Conservation (phyloP, 64 coral and sea anemone genomes). For the Cladopsammia gracilis region DNA sequence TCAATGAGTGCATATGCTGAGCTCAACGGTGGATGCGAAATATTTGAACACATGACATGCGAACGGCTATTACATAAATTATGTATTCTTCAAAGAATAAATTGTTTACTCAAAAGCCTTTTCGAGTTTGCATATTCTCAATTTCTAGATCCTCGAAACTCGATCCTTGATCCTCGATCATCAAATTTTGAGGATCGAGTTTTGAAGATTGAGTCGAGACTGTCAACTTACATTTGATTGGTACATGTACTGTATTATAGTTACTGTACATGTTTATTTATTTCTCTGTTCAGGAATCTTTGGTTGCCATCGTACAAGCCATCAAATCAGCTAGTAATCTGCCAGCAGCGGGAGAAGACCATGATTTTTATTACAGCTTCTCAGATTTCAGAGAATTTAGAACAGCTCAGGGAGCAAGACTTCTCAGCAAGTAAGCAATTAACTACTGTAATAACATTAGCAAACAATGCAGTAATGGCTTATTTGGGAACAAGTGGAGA, state of each 20-base stretch:
- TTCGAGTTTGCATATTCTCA: too few species aligned
- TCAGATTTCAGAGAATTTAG: slow-evolving; percentile 96
- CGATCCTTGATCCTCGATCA: too few species aligned
- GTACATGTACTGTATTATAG: neutral
- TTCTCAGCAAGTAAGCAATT: slow-evolving; percentile 85
- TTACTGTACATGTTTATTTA: neutral
- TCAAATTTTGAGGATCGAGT: too few species aligned
- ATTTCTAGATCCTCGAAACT: too few species aligned
- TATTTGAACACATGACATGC: too few species aligned
- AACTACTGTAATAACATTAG: neutral
- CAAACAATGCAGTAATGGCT: neutral
- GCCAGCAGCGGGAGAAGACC: slow-evolving; percentile 91
- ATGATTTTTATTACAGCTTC: slow-evolving; percentile 99
- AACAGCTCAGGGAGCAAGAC: slow-evolving; percentile 81
- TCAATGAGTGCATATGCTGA: too few species aligned
- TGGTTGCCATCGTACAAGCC: slow-evolving; percentile 72
- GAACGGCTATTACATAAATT: too few species aligned
- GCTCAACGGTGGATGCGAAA: too few species aligned
- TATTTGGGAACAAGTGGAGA: too few species aligned
- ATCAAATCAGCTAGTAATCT: slow-evolving; percentile 79
- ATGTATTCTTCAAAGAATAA: too few species aligned
- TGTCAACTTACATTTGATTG: neutral
- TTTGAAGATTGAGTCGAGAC: too few species aligned
- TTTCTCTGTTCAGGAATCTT: slow-evolving; percentile 68
- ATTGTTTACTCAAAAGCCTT: too few species aligned